These are phyloP conservation scores for Dioctria rufipes DNA, from an alignment of 2,888 invertebrate species.

Conservation along the genomic window DNA sequence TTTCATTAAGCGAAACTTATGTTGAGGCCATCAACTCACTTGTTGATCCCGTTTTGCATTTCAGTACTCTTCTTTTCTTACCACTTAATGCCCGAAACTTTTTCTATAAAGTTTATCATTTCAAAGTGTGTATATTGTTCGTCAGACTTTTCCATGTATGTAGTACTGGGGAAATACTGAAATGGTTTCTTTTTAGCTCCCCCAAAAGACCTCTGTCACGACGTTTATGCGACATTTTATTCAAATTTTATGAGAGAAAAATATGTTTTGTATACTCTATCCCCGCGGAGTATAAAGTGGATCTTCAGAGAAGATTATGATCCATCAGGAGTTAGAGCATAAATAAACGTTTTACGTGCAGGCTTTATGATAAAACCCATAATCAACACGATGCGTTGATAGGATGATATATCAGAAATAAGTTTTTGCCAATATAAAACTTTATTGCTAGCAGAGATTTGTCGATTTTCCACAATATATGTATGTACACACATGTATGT, in stretches of 20 bases:
- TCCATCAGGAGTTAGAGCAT: constrained; percentile 9
- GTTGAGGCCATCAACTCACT: neutral
- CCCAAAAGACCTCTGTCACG: constrained; percentile 26
- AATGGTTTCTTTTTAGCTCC: constrained; percentile 22
- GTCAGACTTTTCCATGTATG: constrained; percentile 18
- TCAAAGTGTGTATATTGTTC: constrained; percentile 12
- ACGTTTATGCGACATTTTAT: constrained; percentile 52
- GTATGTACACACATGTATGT: too few relatives aligned
- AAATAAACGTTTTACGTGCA: constrained; percentile 40
- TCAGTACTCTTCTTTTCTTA: neutral
- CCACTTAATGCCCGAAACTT: neutral
- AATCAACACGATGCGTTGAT: constrained; percentile 43
- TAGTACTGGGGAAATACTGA: constrained; percentile 43
- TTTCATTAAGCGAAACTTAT: constrained; percentile 9
- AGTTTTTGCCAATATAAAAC: constrained; percentile 29
- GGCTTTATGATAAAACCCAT: constrained; percentile 35
- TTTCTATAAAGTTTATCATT: constrained; percentile 1
- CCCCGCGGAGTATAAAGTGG: neutral
- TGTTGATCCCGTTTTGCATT: constrained; percentile 35
- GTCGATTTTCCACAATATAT: constrained; percentile 36
- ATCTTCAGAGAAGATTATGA: constrained; percentile 29
- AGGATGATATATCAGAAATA: constrained; percentile 28
- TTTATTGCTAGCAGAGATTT: constrained; percentile 46
- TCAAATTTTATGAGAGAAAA: constrained; percentile 52
- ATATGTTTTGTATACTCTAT: constrained; percentile 51